Evolutionary conservation across 2,113 vertebrate species (phyloP), one percentile per base, ranked within the genome.

Genomic region (Aphyosemion australe): DNA sequence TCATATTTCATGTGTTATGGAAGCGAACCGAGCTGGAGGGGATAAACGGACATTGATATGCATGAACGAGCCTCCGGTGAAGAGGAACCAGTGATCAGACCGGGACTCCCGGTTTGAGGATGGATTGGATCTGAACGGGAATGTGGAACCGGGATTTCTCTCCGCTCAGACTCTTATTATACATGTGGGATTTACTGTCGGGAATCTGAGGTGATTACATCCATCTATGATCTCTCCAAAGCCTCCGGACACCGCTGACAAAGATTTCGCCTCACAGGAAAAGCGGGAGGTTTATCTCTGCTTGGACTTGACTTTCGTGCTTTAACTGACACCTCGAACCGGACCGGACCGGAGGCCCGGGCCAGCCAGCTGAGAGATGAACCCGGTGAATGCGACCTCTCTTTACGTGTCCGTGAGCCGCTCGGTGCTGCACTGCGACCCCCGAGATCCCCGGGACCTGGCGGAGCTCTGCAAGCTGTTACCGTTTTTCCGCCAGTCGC

Each of bases 361-460:
- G 89, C 86, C 87, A 90, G 91, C 92, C 81, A 92, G 95, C 94
- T 93, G 96, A 94, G 91, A 99, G 91, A 99, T 99, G 97, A 98
- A 99, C 96, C 97, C 97, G 74, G 97, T 97, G 94, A 98, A 97
- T 93, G 96, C 97, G 84, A 99, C 97, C 88, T 91, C 96, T 92
- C 94, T 99, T 76, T 99, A 96, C 94, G 95, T 98, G 92, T 97
- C 97, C 84, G 96, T 95, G 90, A 97, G 96, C 92, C 97, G 96
- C 60, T 96, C 96, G 90, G 96, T 97, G 94, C 95, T 99, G 94
- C 96, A 95, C 94, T 97, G 97, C 94, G 95, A 97, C 90, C 95
- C 97, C 81, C 93, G 94, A 90, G 97, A 99, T 89, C 96, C 96
- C 80, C 94, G 95, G 93, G 94, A 95, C 78, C 92, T 97, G 26